phyloP scores from a whole-genome alignment of 2,113 vertebrate species.

The Oreochromis niloticus region DNA sequence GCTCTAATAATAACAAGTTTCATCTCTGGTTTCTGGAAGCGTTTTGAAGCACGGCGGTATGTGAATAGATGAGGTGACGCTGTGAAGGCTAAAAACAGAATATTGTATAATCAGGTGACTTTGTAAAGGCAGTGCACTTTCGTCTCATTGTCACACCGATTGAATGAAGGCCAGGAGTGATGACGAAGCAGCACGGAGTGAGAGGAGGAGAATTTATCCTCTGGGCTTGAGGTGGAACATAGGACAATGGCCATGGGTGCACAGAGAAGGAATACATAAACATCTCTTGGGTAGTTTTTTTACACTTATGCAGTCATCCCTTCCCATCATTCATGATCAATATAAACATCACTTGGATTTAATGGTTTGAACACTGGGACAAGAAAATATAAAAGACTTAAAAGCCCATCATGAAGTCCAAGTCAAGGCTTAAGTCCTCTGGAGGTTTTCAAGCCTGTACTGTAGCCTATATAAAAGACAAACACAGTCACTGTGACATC shows the following conservation, averaged over 20 bases:
- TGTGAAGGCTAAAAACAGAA: constrained; percentile 47
- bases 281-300: constrained; percentile 14
- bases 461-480: neutral
- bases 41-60: neutral
- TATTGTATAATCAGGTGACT: constrained; percentile 55
- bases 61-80: constrained; percentile 2
- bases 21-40: neutral
- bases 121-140: constrained; percentile 40
- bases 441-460: neutral
- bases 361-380: neutral
- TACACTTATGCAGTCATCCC: constrained; percentile 15
- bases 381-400: neutral
- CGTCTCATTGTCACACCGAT: constrained; percentile 38
- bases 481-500: neutral
- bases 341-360: constrained; percentile 2
- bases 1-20: constrained; percentile 17
- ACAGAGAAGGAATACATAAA: constrained; percentile 7
- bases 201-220: constrained; percentile 44
- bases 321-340: neutral
- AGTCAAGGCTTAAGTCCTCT: neutral
- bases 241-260: constrained; percentile 35
- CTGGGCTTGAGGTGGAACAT: constrained; percentile 28
- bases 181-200: constrained; percentile 30
- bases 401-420: neutral
- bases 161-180: constrained; percentile 56